Conservation (phyloP, 2,797 vertebrate genomes). For the Stomatorhinus walkeri region DNA sequence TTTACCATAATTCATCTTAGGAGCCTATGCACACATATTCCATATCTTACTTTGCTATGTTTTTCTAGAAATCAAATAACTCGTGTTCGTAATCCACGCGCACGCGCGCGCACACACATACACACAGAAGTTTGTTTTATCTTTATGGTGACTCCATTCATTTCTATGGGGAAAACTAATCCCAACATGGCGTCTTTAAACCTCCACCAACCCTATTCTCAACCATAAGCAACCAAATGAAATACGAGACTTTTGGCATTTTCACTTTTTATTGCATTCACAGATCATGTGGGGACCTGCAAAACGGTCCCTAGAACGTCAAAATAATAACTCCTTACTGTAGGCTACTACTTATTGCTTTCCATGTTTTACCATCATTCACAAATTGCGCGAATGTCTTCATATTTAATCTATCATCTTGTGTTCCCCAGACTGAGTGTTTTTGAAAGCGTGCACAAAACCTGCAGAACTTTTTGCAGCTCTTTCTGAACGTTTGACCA, state of each 20-base stretch:
- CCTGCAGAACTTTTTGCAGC: background rate
- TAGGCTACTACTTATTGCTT: background rate
- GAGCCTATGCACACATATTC: conserved; percentile 40
- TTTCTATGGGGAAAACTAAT: background rate
- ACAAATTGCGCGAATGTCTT: background rate
- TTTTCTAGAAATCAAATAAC: background rate
- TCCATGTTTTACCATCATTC: background rate
- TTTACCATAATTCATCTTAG: conserved; percentile 44
- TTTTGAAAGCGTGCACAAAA: background rate
- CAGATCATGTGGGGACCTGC: background rate
- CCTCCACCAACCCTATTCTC: background rate
- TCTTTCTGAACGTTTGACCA: background rate
- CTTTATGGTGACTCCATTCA: background rate
- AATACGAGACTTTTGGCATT: background rate
- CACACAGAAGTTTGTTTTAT: background rate
- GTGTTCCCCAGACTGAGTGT: too few species aligned
- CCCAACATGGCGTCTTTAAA: background rate
- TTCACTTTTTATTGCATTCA: background rate
- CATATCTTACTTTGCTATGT: background rate
- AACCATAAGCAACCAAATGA: background rate
- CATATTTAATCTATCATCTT: background rate
- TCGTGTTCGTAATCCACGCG: background rate
- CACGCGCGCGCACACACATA: background rate
- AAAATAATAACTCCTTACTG: background rate
- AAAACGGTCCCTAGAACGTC: background rate